Base-by-base conservation (phyloP, 2,888 invertebrate genomes). In the Nasonia oneida region DNA sequence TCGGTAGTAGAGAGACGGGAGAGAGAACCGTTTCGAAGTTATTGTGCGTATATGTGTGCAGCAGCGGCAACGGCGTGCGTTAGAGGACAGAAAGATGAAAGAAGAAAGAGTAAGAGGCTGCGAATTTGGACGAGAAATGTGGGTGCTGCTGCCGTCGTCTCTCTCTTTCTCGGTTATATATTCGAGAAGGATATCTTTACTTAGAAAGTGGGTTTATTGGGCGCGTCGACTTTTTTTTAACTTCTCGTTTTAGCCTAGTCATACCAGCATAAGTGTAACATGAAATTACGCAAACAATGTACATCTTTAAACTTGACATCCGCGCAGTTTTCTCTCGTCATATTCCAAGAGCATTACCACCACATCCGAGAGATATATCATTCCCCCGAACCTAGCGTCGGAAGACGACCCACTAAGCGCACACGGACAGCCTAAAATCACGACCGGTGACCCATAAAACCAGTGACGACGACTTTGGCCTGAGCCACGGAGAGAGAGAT, bases 361-460 rank as follows among this genome's bases (percentile, higher is more conserved):
- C 61, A 15, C 33, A 1, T 18, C 39, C 39, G 8, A 33, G 15
- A 33, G 3, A 14, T 18, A 42, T n/a, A 33, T 8, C 37, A 12
- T 73, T 18, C 5, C 71, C 39, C 0, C 42, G 37, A 12, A 42
- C 42, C 47, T 29, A 61, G 77, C 39, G 37, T 8, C n/a, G 10
- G 70, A 33, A 53, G 83, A 57, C 83, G 77, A 71, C n/a, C 79
- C 64, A 64, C 53, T 29, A 29, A 83, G 75, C 64, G 84, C 10
- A 37, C 82, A 78, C n/a, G 67, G 53, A 67, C 61, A 76, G 75
- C 83, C 86, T 61, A 83, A 85, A 87, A 86, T 86, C 83, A 70
- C 79, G 50, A 75, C 83, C 71, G 87, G 81, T 90, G 90, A 90
- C 90, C 90, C 88, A 90, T 88, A 90, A 90, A 90, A 64, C 81